A percentile compares a stretch with the other conserved stretches of the same genome.
Conservation (phyloP, 2,113 vertebrate genomes). For the Amphiprion percula region DNA sequence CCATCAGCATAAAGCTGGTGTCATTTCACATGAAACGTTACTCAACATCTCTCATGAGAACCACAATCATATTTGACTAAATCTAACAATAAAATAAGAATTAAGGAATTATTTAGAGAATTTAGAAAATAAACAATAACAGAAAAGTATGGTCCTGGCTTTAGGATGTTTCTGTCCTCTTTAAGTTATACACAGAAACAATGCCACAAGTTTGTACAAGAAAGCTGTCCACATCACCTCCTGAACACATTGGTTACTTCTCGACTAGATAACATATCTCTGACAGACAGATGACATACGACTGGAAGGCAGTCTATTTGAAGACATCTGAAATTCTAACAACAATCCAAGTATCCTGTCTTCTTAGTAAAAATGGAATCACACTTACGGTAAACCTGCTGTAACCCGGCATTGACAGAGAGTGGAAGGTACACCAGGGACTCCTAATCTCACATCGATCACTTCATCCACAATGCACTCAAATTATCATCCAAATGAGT, state of each 20-base stretch:
- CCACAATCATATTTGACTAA: not conserved
- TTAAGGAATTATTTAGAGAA: not conserved
- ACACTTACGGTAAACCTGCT: conserved; percentile 73
- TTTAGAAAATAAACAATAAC: not conserved
- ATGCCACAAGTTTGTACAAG: conserved; percentile 10
- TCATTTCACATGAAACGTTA: conserved; percentile 12
- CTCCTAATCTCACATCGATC: conserved; percentile 45
- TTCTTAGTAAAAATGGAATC: conserved; percentile 33
- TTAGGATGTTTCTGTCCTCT: not conserved
- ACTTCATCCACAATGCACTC: conserved; percentile 35
- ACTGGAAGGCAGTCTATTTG: not conserved
- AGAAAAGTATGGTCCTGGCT: not conserved
- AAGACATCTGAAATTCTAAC: not conserved
- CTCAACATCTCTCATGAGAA: conserved; percentile 6
- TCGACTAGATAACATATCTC: conserved; percentile 13
- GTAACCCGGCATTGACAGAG: conserved; percentile 62
- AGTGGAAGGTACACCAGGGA: conserved; percentile 5
- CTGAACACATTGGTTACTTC: conserved; percentile 13
- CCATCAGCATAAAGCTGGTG: not conserved
- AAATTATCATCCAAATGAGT: conserved; percentile 52
- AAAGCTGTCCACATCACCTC: conserved; percentile 24
- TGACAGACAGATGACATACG: not conserved
- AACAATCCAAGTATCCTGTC: not conserved
- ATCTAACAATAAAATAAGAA: not conserved
- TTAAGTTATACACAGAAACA: not conserved